phyloP scores from a whole-genome alignment of 2,797 vertebrate species.

The Megaceryle alcyon region DNA sequence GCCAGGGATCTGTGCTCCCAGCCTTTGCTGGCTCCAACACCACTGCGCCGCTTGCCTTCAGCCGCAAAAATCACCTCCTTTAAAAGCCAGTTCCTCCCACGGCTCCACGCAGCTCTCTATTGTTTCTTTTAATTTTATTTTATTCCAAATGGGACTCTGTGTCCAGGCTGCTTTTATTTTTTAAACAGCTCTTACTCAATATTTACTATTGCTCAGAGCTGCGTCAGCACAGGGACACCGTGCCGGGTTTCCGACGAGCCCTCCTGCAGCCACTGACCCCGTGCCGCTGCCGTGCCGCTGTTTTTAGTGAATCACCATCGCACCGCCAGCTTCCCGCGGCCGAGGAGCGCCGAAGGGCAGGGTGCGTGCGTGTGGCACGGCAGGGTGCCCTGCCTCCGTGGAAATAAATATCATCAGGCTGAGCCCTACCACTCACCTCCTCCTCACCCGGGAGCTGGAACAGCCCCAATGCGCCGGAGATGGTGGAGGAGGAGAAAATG shows the following conservation, averaged over 20 bases:
- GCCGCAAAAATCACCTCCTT: conserved; percentile 1
- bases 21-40: not conserved
- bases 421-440: not conserved
- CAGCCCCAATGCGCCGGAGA: not conserved
- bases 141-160: not conserved
- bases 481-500: not conserved
- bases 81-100: not conserved
- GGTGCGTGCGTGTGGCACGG: not conserved
- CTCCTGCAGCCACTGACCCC: not conserved
- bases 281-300: not conserved
- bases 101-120: not conserved
- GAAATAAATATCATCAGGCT: not conserved
- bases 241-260: not conserved
- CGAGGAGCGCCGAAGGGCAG: not conserved
- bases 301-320: not conserved
- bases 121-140: conserved; percentile 58
- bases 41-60: fast-evolving
- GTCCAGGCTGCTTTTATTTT: conserved; percentile 49
- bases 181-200: conserved; percentile 50
- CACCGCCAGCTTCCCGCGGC: fast-evolving
- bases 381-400: not conserved
- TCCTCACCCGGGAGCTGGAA: not conserved
- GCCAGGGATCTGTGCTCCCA: fast-evolving
- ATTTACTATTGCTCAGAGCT: conserved; percentile 26
- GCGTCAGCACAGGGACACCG: not conserved